Conservation (phyloP, 2,113 vertebrate genomes). For the Corythoichthys haematopterus region DNA sequence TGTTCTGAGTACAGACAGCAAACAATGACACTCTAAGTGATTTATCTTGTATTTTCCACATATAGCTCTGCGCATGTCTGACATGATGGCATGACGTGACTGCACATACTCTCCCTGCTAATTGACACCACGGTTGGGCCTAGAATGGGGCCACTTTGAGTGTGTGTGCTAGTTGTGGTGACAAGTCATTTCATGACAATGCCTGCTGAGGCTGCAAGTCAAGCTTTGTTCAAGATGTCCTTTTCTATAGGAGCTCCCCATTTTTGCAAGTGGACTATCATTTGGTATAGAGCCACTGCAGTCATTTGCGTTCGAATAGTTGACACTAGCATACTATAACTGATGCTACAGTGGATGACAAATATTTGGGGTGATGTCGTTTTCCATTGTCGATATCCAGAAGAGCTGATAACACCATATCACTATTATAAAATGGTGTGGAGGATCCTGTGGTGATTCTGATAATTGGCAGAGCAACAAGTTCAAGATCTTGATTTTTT, state of each 20-base stretch:
- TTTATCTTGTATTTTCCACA: conserved; percentile 43
- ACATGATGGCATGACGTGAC: conserved; percentile 7
- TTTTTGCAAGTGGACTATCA: conserved; percentile 1
- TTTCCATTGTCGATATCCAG: background rate
- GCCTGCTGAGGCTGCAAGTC: conserved; percentile 19
- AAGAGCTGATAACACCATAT: too few relatives aligned
- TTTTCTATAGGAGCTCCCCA: background rate
- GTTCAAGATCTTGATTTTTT: too few relatives aligned
- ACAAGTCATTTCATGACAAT: conserved; percentile 22
- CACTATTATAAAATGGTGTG: too few relatives aligned
- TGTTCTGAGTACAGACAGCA: conserved; percentile 12
- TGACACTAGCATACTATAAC: background rate
- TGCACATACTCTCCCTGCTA: conserved; percentile 7
- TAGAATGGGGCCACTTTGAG: conserved; percentile 12
- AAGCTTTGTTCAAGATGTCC: conserved; percentile 8
- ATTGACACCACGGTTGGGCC: conserved; percentile 7
- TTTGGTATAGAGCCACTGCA: background rate
- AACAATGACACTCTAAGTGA: conserved; percentile 33
- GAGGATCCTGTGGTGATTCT: too few relatives aligned
- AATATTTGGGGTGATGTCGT: background rate
- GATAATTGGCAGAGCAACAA: too few relatives aligned
- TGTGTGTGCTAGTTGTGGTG: conserved; percentile 15
- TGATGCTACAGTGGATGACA: background rate
- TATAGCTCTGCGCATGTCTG: background rate
- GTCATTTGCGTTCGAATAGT: conserved; percentile 6